Conservation (phyloP, 2,797 vertebrate species). For the Spinus pinus region DNA sequence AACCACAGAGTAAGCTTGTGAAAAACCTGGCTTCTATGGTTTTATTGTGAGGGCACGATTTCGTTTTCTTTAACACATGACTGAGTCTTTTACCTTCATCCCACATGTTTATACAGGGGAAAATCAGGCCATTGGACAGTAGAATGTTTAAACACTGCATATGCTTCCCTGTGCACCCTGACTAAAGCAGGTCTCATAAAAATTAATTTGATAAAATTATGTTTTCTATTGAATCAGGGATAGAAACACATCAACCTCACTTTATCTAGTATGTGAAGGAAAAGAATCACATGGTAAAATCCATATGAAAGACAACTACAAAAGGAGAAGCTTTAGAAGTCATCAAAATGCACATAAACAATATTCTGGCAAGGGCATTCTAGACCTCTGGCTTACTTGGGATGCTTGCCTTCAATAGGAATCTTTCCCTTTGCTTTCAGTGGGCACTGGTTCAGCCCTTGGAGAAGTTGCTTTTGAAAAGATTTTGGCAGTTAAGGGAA, state of each 20-base stretch:
- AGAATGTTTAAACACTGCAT: background rate
- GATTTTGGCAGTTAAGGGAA: conserved; percentile 10
- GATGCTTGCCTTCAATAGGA: background rate
- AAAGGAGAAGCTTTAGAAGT: conserved; percentile 24
- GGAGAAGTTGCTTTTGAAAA: conserved; percentile 34
- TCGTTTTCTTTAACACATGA: conserved; percentile 40
- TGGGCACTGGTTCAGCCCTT: conserved; percentile 35
- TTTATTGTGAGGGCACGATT: background rate
- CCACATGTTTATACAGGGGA: background rate
- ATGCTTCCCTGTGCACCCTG: background rate
- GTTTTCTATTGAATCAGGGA: background rate
- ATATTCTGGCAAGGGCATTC: background rate
- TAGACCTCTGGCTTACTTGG: conserved; percentile 44
- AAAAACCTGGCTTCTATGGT: background rate
- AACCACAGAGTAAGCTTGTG: background rate
- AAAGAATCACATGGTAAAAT: background rate
- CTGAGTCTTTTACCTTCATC: conserved; percentile 23
- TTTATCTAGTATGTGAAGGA: background rate
- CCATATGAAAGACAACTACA: background rate
- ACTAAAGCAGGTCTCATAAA: background rate
- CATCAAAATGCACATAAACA: conserved; percentile 13
- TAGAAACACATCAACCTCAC: background rate
- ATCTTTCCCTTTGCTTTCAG: conserved; percentile 43
- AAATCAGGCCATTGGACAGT: background rate
- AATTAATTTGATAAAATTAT: background rate